Percentiles rank a stretch among this genome's conserved stretches.
Conservation (phyloP, 2,113 vertebrate species). For the Myrmecophaga tridactyla region DNA sequence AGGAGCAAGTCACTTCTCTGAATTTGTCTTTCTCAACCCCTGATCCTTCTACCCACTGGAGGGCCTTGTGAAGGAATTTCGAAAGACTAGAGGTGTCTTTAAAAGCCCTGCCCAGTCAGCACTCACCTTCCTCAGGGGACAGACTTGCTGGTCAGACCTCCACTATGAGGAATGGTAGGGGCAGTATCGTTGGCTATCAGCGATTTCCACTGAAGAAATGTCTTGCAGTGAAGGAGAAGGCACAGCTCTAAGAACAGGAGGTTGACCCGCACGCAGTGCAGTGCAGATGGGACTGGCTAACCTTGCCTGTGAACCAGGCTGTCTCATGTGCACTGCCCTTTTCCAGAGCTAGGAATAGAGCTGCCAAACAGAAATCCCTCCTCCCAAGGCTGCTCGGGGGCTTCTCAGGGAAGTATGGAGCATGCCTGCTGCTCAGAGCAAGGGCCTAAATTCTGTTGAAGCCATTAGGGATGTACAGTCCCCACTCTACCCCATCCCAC, state of each 20-base stretch:
- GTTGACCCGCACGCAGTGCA: neutral
- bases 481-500: too few species aligned
- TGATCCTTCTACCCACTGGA: accelerated
- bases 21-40: neutral
- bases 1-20: accelerated
- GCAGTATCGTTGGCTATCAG: neutral
- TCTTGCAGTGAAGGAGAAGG: neutral
- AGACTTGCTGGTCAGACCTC: neutral
- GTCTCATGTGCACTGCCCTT: accelerated
- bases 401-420: too few species aligned
- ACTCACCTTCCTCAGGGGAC: neutral
- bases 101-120: neutral
- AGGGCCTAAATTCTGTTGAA: neutral
- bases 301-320: neutral
- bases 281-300: neutral
- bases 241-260: neutral
- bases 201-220: neutral
- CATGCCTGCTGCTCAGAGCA: neutral
- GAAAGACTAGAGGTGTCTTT: neutral
- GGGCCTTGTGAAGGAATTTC: neutral
- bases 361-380: too few species aligned
- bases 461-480: too few species aligned
- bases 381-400: too few species aligned
- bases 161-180: neutral
- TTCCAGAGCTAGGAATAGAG: too few species aligned